Base-by-base conservation (phyloP, 2,888 invertebrate species). In the Dicyrtoma fusca region DNA sequence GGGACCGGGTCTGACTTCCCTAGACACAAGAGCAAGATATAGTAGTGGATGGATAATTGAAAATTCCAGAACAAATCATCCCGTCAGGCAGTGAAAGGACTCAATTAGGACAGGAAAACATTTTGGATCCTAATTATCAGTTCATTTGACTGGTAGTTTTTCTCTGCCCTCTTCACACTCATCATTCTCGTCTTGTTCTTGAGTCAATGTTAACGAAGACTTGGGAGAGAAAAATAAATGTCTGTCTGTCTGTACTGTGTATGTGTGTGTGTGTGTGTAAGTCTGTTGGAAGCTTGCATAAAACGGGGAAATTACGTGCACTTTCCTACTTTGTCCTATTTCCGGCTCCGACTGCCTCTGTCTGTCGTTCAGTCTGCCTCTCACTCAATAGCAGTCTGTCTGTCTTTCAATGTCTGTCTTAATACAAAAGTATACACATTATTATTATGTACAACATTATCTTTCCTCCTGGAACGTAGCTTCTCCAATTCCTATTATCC, bases 31-130 rank as follows among this genome's bases (percentile, higher is more conserved):
- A 49, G 17, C 5, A 49, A 17, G 49, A 49, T 4, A 17, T 34
- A 8, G 34, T 34, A 8, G 4, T 34, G 34, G 34, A 8, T 8
- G 3, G 34, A 8, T 34, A 34, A 34, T 34, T 34, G 34, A 34
- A 34, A 34, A 34, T 34, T 34, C 34, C 34, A 34, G 34, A 8
- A 34, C 34, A 34, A 34, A 49, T 14, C n/a, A 49, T 49, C 25
- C 23, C 57, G 23, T 57, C 57, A 57, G 25, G 26, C 25, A 25
- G 57, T 23, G 26, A 57, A 57, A 57, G 34, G 34, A 57, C n/a
- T 57, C 57, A 57, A 57, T 57, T 57, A 57, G 57, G 23, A 14
- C 21, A 57, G n/a, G 49, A 64, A 64, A 64, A 47, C 49, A 64
- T 25, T 64, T 64, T 64, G 25, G 25, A 64, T 64, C 11, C 23